Evolutionary conservation across 2,797 vertebrate genomes (phyloP), one percentile per base, ranked within the genome.

Genomic region (Cynopterus sphinx): DNA sequence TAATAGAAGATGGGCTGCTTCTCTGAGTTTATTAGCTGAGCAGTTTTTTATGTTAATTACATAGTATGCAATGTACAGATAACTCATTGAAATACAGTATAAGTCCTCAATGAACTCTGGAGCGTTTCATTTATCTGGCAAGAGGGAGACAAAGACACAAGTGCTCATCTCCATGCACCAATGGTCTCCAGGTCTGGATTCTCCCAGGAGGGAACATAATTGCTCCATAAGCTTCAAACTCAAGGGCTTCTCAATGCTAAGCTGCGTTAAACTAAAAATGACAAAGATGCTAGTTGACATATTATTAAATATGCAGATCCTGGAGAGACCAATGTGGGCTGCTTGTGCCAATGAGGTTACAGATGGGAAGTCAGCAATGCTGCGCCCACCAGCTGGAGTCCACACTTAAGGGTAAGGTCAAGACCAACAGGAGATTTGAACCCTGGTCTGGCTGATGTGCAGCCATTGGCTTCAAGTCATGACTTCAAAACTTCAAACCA

Each of bases 191-290:
- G 94, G 87, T 97, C 98, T 98, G 90, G 87, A 97, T 75, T 92
- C 95, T 97, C 98, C 92, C 97, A 93, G 55, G 95, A 96, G 97
- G 96, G 98, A 98, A 98, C 98, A 96, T 99, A 99, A 98, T 97
- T 94, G 83, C 98, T 98, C 98, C 97, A 84, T 98, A 98, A 98
- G 98, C 98, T 98, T 98, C 97, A 98, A 93, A 98, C 96, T 98
- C 97, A 98, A 98, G 98, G 98, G 97, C 97, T 98, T 97, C 98
- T 98, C 97, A 96, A 94, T 93, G 97, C 96, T 97, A 98, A 98
- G 97, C 97, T 98, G 91, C 79, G 87, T 98, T 98, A 81, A 71
- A 98, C 94, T 96, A 97, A 97, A 98, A 97, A 97, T 97, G 97
- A 97, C 96, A 90, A 71, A 95, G 98, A 98, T 96, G 91, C 90